phyloP scores from a whole-genome alignment of 2,797 vertebrate genomes.

The Lacerta agilis region DNA sequence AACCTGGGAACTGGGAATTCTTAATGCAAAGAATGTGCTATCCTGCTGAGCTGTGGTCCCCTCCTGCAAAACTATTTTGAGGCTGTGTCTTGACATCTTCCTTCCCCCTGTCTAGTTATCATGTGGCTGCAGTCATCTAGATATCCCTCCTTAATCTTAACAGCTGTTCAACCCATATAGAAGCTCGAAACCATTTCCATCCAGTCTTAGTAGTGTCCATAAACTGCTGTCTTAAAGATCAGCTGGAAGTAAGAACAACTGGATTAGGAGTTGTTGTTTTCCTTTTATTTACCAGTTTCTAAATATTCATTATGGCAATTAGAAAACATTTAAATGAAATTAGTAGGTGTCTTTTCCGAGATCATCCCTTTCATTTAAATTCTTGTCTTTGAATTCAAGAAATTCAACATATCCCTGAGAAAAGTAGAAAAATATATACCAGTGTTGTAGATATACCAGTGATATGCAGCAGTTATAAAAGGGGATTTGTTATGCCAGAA shows the following conservation, averaged over 20 bases:
- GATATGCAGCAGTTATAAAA: background rate
- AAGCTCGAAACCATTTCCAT: background rate
- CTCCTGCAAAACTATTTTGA: background rate
- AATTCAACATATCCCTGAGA: constrained; percentile 22
- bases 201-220: constrained; percentile 5
- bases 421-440: constrained; percentile 1
- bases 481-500: constrained; percentile 6
- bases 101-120: no score
- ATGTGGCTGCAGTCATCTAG: background rate
- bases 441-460: constrained; percentile 2
- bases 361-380: no score
- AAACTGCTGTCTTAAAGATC: constrained; percentile 35
- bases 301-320: background rate
- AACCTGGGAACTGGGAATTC: background rate
- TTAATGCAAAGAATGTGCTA: background rate
- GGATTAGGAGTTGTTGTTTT: background rate
- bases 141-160: background rate
- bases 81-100: background rate
- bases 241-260: constrained; percentile 21
- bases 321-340: background rate
- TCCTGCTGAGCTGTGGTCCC: background rate
- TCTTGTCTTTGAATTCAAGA: background rate
- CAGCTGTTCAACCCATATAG: background rate
- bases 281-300: background rate
- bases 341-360: background rate